Base-by-base conservation (phyloP, 2,113 vertebrate genomes). In the Lagopus leucura region DNA sequence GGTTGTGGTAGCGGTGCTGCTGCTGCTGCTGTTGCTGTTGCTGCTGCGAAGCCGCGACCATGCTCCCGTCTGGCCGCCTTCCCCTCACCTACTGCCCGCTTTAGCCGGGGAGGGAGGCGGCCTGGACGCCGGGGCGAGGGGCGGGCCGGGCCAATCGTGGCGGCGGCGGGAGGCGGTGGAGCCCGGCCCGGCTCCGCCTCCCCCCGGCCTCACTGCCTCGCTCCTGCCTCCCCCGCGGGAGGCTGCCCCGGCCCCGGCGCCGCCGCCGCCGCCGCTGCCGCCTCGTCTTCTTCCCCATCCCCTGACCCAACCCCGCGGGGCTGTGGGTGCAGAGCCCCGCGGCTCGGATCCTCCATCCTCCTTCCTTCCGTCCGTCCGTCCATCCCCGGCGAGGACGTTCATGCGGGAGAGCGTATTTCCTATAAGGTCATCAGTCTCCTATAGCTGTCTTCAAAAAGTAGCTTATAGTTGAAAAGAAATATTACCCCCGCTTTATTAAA, bases 51-150 rank as follows among this genome's bases (percentile, higher is more conserved):
- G 95, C 94, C 90, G 86, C 89, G 61, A 97, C 96, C 97, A 98
- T 97, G 97, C 97, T 98, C 97, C 97, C 97, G 96, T 96, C 97
- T 97, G 97, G 96, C 97, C 97, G 95, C 94, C 95, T 90, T 96
- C 97, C 95, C 89, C 88, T 96, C 94, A 67, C 76, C 90, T 55
- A 90, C 96, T 95, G 92, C 67, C 96, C 95, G 97, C 96, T 97
- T 97, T 97, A 97, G 97, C 96, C 92, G 95, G 71, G 92, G 93
- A 80, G 96, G 97, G 96, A 96, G 97, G 96, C 94, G 97, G 96
- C 97, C 87, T 86, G 80, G 72, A 55, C 54, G 71, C 79, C 94
- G 93, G 95, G 86, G 93, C 92, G 76, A 92, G 96, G 95, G 96
- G 93, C 97, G 96, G 97, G 94, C 94, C 42, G 67, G 91, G 63